A percentile compares a stretch with the other conserved stretches of the same genome.
phyloP scores from a whole-genome alignment of 2,888 invertebrate genomes.

The Bhutanitis thaidina region DNA sequence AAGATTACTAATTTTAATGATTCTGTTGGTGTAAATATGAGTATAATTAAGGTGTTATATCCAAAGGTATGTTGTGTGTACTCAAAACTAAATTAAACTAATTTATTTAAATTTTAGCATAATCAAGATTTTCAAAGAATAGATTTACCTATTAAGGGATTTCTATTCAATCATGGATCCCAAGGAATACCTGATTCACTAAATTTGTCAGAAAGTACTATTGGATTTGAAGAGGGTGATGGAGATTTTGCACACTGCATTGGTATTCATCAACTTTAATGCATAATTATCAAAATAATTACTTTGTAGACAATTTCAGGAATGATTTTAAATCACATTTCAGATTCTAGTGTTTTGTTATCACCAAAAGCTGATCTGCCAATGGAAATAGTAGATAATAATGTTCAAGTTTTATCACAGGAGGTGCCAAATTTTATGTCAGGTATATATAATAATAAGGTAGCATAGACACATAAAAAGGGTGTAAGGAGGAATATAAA shows the following conservation, averaged over 20 bases:
- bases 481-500: too few relatives aligned
- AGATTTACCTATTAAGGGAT: conserved; percentile 41
- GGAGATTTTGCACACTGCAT: conserved; percentile 50
- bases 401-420: conserved; percentile 43
- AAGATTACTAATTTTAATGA: neutral
- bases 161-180: conserved; percentile 49
- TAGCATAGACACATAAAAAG: too few relatives aligned
- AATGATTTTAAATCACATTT: too few relatives aligned
- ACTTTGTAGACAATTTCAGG: neutral
- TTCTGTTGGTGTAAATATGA: neutral
- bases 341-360: conserved; percentile 60
- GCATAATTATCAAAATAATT: neutral
- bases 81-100: too few relatives aligned
- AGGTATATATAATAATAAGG: conserved; percentile 34
- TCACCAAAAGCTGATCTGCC: conserved; percentile 62
- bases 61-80: conserved; percentile 1
- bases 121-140: conserved; percentile 24
- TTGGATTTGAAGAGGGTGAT: conserved; percentile 55
- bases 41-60: neutral
- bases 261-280: neutral
- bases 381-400: conserved; percentile 32
- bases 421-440: conserved; percentile 61
- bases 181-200: conserved; percentile 53
- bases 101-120: conserved; percentile 27
- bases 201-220: conserved; percentile 56